Evolutionary conservation across 2,113 vertebrate genomes (phyloP).

Genomic region (Sterrhoptilus dennistouni): DNA sequence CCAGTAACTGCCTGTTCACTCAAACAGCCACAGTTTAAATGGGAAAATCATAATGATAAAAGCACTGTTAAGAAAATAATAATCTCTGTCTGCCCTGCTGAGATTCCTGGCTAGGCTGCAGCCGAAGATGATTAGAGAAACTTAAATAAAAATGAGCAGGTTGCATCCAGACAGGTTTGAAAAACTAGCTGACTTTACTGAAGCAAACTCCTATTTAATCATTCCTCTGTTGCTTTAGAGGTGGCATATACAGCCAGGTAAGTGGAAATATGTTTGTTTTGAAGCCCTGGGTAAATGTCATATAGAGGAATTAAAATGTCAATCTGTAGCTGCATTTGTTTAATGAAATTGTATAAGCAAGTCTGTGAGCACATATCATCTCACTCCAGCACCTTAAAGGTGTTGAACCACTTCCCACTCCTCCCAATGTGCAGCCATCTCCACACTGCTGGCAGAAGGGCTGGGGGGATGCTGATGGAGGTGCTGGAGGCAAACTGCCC

Average conservation of each 20-base stretch:
- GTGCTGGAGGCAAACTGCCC: neutral
- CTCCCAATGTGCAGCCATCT: neutral
- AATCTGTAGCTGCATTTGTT: constrained; percentile 25
- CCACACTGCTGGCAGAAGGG: neutral
- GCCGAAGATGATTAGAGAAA: neutral
- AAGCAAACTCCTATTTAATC: neutral
- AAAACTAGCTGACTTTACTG: neutral
- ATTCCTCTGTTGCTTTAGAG: neutral
- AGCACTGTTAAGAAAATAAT: neutral
- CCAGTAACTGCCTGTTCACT: neutral
- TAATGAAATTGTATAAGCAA: constrained; percentile 4
- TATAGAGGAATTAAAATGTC: constrained; percentile 21
- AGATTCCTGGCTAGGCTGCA: neutral
- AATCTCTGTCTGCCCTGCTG: neutral
- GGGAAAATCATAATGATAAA: neutral
- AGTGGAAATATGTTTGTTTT: constrained; percentile 9
- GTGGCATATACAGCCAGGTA: neutral
- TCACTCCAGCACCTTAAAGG: neutral
- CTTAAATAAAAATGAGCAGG: neutral
- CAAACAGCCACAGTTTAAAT: neutral
- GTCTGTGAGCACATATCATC: neutral
- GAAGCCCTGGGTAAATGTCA: constrained; percentile 6
- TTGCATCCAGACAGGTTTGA: neutral
- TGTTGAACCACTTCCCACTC: neutral
- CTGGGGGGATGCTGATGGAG: neutral